Percentiles rank a stretch among this genome's conserved stretches.
phyloP scores from a whole-genome alignment of 2,888 invertebrate species.

The Ochropacha duplaris region DNA sequence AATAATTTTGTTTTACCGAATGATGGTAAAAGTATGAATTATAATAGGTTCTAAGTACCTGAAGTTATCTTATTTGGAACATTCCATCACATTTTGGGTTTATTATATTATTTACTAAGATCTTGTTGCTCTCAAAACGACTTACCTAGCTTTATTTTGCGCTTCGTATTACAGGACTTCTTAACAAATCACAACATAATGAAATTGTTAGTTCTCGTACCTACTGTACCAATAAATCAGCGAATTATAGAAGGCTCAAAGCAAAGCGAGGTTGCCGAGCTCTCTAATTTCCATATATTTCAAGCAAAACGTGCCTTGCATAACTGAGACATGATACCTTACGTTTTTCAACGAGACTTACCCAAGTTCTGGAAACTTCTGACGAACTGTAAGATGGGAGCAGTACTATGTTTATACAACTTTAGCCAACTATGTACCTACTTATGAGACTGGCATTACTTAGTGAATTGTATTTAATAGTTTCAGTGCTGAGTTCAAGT shows the following conservation, averaged over 20 bases:
- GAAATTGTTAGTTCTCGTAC: conserved; percentile 19
- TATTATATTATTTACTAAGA: not conserved
- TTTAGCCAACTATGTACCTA: not conserved
- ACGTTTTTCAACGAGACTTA: conserved; percentile 21
- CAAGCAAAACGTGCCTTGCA: conserved; percentile 41
- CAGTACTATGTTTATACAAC: not conserved
- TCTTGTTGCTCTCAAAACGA: not conserved
- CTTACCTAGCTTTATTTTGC: not conserved
- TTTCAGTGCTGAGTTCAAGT: not conserved
- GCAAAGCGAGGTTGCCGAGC: conserved; percentile 37
- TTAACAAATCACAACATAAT: conserved; percentile 19
- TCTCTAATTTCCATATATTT: conserved; percentile 64
- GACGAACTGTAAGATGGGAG: not conserved
- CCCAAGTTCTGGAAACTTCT: conserved; percentile 7
- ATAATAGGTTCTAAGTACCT: no score
- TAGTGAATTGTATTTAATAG: not conserved
- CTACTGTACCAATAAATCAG: conserved; percentile 54
- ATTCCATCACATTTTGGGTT: not conserved
- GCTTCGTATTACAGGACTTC: not conserved
- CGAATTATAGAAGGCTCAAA: conserved; percentile 48
- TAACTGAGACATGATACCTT: conserved; percentile 18
- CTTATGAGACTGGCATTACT: not conserved
- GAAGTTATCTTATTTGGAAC: no score
- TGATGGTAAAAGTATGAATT: not conserved
- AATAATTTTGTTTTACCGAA: not conserved